Percentiles rank a stretch among this genome's conserved stretches.
Evolutionary conservation across 1,140 invertebrate genomes (phyloP).

Genomic region (Eubasilissa regina): DNA sequence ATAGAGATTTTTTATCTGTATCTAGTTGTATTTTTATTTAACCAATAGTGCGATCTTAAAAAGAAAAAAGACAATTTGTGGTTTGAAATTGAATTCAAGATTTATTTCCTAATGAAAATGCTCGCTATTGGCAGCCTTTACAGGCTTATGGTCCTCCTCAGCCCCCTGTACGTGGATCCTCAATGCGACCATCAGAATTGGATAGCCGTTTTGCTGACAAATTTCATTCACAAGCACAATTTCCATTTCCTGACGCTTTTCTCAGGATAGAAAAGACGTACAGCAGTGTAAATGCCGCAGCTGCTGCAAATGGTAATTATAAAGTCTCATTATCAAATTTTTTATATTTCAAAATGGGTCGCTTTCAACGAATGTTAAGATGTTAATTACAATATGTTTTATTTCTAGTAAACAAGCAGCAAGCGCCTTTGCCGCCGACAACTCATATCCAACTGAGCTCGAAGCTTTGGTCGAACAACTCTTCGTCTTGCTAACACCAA

Average conservation of each 20-base stretch:
- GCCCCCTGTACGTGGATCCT: slow-evolving; percentile 67
- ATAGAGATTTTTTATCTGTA: too few relatives aligned
- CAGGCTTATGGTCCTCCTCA: slow-evolving; percentile 60
- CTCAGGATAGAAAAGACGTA: slow-evolving; percentile 69
- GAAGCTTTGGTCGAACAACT: slow-evolving; percentile 55
- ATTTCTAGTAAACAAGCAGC: slow-evolving; percentile 58
- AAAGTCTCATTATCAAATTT: not conserved
- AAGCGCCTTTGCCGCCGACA: slow-evolving; percentile 55
- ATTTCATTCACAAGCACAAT: slow-evolving; percentile 63
- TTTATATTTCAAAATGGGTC: not conserved
- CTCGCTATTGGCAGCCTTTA: not conserved
- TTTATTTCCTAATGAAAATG: not conserved
- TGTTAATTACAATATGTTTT: not conserved
- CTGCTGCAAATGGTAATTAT: slow-evolving; percentile 43
- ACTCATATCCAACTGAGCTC: slow-evolving; percentile 55
- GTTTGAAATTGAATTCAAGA: not conserved
- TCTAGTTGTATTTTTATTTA: too few relatives aligned
- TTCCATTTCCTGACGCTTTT: slow-evolving; percentile 69
- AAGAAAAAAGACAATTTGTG: too few relatives aligned
- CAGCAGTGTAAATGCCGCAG: slow-evolving; percentile 65
- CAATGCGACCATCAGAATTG: slow-evolving; percentile 65
- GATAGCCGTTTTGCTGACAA: slow-evolving; percentile 67
- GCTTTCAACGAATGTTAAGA: not conserved
- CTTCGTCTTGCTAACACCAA: slow-evolving; percentile 59
- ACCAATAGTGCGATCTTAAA: too few relatives aligned